These are phyloP conservation scores for Anabacerthia variegaticeps DNA, from an alignment of 2,797 vertebrate genomes.

Conservation along the genomic window DNA sequence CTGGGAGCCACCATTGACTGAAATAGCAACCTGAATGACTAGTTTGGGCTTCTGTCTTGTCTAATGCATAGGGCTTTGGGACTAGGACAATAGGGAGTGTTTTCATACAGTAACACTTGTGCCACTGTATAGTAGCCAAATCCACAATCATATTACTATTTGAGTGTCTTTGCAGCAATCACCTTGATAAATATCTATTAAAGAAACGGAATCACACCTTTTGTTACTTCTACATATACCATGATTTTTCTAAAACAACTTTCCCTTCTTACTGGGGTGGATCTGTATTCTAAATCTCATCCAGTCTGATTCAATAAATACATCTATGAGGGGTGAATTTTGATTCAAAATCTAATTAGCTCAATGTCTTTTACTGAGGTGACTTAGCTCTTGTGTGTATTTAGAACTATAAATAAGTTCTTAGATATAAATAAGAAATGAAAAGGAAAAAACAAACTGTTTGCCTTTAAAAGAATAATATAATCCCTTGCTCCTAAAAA, in stretches of 20 bases:
- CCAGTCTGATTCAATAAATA: not conserved
- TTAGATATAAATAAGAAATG: not conserved
- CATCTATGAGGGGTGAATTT: not conserved
- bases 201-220: not conserved
- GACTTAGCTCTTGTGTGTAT: not conserved
- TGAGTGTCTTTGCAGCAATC: not conserved
- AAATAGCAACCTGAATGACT: not conserved
- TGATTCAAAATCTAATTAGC: not conserved
- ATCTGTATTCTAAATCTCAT: not conserved
- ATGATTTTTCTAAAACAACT: not conserved
- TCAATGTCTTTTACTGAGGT: not conserved
- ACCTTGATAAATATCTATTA: not conserved
- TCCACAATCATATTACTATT: not conserved
- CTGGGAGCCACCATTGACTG: not conserved
- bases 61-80: not conserved
- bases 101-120: not conserved
- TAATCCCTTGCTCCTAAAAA: not conserved
- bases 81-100: not conserved
- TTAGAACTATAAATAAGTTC: not conserved
- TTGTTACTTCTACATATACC: not conserved
- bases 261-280: not conserved
- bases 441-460: not conserved
- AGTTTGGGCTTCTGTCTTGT: not conserved
- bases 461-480: not conserved
- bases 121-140: not conserved